Evolutionary conservation across 2,113 vertebrate species (phyloP), one percentile per base, ranked within the genome.

Genomic region (Triplophysa tibetana): DNA sequence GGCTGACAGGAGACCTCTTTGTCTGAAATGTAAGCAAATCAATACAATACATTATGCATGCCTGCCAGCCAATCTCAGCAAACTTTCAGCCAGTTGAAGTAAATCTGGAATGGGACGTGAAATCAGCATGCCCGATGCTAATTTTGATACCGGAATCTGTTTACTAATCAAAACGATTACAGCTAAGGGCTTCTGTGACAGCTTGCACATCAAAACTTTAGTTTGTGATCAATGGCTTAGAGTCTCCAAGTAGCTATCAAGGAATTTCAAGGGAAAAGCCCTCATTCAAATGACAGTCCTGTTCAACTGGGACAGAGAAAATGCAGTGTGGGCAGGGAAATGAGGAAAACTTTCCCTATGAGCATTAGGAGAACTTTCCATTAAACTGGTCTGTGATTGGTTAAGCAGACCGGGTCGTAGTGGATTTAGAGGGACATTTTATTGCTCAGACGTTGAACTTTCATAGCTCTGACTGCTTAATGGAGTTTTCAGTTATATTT

Each of bases 21-120:
- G 45, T 38, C 75, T 83, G 82, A 85, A 86, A 88, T 83, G 87
- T 82, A 89, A 88, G 82, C 84, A 86, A 90, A 91, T 92, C 90
- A 83, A 90, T 91, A 82, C 66, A 86, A 86, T 90, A 84, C 87
- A 91, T 91, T 92, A 90, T 88, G 83, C 86, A 91, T 89, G 84
- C 69, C 29, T 38, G 12, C 8, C 74, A 85, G 87, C 84, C 81
- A 80, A 77, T 75, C 77, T 83, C 76, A 77, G 21, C 1, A 12
- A 85, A 77, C 64, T 81, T 68, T 82, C 76, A 83, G 68, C 73
- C n/a, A 61, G 70, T 26, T 60, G 26, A 82, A 76, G 72, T 33
- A 62, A 80, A 70, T 82, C 67, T 68, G 77, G 58, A 75, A 82
- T 82, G 48, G 45, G 73, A 56, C 70, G 75, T 62, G 23, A 38